Base-by-base conservation (phyloP, 2,113 vertebrate genomes). In the Jaculus jaculus region DNA sequence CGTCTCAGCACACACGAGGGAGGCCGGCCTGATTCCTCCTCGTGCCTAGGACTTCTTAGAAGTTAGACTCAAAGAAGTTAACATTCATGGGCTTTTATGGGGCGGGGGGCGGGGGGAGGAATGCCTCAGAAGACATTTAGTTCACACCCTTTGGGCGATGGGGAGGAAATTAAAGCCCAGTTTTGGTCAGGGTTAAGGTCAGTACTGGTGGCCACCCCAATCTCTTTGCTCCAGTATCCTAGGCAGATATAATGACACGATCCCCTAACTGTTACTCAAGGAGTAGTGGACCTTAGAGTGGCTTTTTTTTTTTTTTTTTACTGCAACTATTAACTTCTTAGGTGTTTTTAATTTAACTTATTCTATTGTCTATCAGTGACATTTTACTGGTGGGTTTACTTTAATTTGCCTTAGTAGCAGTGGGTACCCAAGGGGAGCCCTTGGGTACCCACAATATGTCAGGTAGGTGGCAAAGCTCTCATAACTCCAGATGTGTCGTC, bases 11-110 rank as follows among this genome's bases (percentile, higher is more conserved):
- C 85, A 65, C 95, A 89, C 85, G 87, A 1, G 90, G 68, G 83
- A 96, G 94, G 87, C 95, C 51, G 34, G 96, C 93, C 92, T 37
- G 61, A 63, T 89, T 92, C 94, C 78, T 66, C 42, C 78, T 66
- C 37, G 60, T 34, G 85, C 95, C 94, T 90, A 54, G 88, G 87
- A 72, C 79, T 95, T 47, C 94, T 84, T 85, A 96, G 96, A 87
- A 97, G 92, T 92, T 83, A 94, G 89, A 91, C 81, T 95, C 92
- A 28, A 28, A 92, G 92, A 95, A 96, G 92, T 96, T 93, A 66
- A 58, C 54, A 93, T 26, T 72, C 90, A 13, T 37, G 63, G 74
- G 71, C 81, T 95, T 92, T 77, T 15, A 66, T 77, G 74, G 34
- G 51, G 71, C 5, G 8, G 42, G 42, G 42, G 42, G 42, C 5